A percentile compares a stretch with the other conserved stretches of the same genome.
phyloP scores from a whole-genome alignment of 2,888 invertebrate species.

The Andrena haemorrhoa region DNA sequence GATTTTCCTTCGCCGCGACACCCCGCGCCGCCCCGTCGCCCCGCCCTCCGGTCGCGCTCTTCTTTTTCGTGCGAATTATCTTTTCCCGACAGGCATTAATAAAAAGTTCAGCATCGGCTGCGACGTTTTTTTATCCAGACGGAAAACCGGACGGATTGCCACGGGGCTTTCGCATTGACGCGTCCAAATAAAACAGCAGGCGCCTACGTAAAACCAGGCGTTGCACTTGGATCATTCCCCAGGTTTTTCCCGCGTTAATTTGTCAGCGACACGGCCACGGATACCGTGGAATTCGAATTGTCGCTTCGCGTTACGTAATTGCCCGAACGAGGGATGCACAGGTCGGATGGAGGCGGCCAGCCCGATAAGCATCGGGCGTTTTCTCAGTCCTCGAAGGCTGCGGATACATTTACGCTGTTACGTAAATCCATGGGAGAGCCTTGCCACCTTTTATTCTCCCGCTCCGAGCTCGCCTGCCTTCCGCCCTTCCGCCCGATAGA shows the following conservation, averaged over 20 bases:
- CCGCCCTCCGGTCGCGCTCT: not conserved
- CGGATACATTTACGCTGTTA: constrained; percentile 38
- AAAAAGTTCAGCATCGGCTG: constrained; percentile 32
- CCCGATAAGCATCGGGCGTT: constrained; percentile 18
- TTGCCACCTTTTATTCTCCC: constrained; percentile 58
- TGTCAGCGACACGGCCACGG: constrained; percentile 15
- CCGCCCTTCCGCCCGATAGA: constrained; percentile 24
- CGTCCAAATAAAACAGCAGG: not conserved
- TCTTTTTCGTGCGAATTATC: constrained; percentile 14
- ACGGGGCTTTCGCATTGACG: not conserved
- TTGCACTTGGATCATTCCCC: not conserved
- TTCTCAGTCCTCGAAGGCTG: constrained; percentile 19
- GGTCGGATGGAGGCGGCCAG: not conserved
- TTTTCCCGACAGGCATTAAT: constrained; percentile 38
- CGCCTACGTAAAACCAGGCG: not conserved
- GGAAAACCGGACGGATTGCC: not conserved
- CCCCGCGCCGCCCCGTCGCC: constrained; percentile 13
- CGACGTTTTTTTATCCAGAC: not conserved
- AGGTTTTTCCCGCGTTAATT: not conserved
- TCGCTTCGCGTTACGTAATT: constrained; percentile 25
- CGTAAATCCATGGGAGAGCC: constrained; percentile 53
- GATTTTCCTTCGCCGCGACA: constrained; percentile 52
- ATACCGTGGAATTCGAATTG: constrained; percentile 2
- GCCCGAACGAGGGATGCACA: not conserved
- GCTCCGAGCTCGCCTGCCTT: constrained; percentile 3